These are phyloP conservation scores for Drosophila serrata DNA, from an alignment of 1,140 invertebrate species.

Conservation along the genomic window DNA sequence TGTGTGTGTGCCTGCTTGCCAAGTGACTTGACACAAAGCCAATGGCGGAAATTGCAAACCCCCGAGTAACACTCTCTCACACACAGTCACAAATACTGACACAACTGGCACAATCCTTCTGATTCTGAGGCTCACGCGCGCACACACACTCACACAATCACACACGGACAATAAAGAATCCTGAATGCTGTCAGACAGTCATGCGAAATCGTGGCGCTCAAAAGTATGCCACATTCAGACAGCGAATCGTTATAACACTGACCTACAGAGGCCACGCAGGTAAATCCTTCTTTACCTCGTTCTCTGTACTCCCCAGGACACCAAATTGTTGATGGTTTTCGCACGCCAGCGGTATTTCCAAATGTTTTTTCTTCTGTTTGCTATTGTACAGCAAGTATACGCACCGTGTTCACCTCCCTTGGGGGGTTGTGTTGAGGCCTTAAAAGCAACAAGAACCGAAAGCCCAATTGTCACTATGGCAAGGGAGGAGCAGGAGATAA, in stretches of 20 bases:
- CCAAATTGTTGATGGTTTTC: conserved; percentile 25
- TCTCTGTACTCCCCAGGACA: neutral
- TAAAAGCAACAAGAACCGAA: conserved; percentile 43
- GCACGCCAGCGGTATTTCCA: conserved; percentile 6
- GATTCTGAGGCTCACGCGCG: conserved; percentile 11
- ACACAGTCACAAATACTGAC: conserved; percentile 16
- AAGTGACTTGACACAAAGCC: conserved; percentile 78
- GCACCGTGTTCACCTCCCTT: conserved; percentile 39
- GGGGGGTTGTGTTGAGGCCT: conserved; percentile 17
- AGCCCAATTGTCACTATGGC: conserved; percentile 38
- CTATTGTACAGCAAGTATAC: conserved; percentile 33
- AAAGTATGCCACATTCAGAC: conserved; percentile 68
- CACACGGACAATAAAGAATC: conserved; percentile 21
- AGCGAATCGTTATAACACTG: conserved; percentile 72
- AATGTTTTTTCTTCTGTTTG: neutral
- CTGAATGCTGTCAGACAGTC: conserved; percentile 62
- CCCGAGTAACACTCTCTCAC: conserved; percentile 23
- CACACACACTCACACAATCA: neutral
- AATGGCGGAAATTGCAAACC: conserved; percentile 69
- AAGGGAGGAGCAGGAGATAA: neutral
- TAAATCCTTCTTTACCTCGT: conserved; percentile 24
- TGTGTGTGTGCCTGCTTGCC: conserved; percentile 33
- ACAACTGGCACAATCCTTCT: conserved; percentile 16
- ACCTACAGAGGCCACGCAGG: conserved; percentile 69
- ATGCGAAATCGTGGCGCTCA: conserved; percentile 45